Percentiles rank a stretch among this genome's conserved stretches.
Evolutionary conservation across 2,797 vertebrate species (phyloP).

Genomic region (Tolypeutes matacus): DNA sequence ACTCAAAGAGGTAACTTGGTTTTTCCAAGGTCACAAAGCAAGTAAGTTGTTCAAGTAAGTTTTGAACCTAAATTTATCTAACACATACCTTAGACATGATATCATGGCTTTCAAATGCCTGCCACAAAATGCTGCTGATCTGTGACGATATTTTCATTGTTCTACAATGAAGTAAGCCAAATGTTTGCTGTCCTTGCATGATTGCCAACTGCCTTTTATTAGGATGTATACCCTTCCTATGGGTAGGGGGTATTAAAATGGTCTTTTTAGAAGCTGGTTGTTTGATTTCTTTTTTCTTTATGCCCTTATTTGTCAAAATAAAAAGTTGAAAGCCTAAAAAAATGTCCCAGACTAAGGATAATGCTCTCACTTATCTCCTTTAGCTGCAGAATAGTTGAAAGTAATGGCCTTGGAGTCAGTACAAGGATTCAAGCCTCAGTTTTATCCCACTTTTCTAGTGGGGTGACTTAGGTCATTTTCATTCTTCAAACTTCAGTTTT

Average conservation of each 20-base stretch:
- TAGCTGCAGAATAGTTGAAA: background rate
- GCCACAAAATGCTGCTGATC: background rate
- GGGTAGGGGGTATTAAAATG: background rate
- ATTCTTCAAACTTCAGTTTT: slow-evolving; percentile 1
- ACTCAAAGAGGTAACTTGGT: background rate
- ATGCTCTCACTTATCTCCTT: background rate
- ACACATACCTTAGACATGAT: background rate
- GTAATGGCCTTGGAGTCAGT: background rate
- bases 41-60: background rate
- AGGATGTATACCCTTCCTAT: background rate
- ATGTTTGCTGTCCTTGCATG: background rate
- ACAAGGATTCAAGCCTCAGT: background rate
- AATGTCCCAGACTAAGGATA: slow-evolving; percentile 8
- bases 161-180: background rate
- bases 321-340: background rate
- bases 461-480: background rate
- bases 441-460: background rate
- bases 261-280: background rate
- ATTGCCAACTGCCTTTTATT: background rate
- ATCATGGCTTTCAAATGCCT: background rate
- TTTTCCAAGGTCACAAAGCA: background rate
- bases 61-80: background rate
- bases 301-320: slow-evolving; percentile 24
- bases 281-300: background rate
- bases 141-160: background rate